A percentile compares a stretch with the other conserved stretches of the same genome.
phyloP scores from a whole-genome alignment of 1,140 invertebrate species.

The Conus betulinus region DNA sequence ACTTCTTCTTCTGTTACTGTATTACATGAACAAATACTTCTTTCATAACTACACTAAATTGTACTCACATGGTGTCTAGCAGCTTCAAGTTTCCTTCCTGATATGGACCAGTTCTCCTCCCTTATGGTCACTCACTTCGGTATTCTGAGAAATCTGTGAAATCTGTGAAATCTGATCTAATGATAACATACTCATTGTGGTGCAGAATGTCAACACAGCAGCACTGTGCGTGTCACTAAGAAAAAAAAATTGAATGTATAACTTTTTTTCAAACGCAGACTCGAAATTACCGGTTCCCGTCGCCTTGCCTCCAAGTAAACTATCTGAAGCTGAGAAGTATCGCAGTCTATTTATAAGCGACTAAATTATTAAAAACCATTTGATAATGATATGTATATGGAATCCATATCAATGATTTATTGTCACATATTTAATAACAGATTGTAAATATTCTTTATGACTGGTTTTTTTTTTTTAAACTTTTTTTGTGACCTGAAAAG shows the following conservation, averaged over 20 bases:
- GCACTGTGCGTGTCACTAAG: too few species aligned
- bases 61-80: conserved; percentile 60
- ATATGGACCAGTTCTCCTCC: conserved; percentile 52
- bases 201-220: too few species aligned
- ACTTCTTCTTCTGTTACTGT: too few species aligned
- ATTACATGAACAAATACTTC: too few species aligned
- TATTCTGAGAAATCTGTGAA: neutral
- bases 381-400: neutral
- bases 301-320: conserved; percentile 28
- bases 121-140: neutral
- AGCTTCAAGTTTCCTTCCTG: conserved; percentile 64
- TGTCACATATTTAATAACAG: neutral
- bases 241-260: too few species aligned
- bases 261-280: neutral
- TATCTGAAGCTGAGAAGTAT: neutral
- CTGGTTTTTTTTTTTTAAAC: neutral
- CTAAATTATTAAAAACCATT: neutral
- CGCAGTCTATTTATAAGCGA: neutral
- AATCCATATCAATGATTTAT: too few species aligned
- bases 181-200: neutral
- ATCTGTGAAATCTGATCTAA: neutral
- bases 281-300: conserved; percentile 18
- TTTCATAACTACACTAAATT: too few species aligned
- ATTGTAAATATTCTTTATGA: neutral
- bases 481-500: neutral